Conservation (phyloP, 2,888 invertebrate genomes). For the Disparrhopalites patrizii region DNA sequence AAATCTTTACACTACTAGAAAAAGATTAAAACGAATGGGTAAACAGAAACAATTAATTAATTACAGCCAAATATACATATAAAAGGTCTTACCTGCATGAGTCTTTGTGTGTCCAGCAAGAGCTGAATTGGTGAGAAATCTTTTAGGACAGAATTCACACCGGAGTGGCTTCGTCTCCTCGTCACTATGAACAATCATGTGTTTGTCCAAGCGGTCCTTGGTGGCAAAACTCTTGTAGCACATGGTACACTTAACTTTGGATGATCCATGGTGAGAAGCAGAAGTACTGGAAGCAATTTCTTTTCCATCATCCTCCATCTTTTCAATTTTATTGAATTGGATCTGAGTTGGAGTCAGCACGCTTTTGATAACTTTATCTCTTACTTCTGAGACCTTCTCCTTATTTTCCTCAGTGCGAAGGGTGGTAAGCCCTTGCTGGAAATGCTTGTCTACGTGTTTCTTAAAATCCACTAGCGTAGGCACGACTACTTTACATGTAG, state of each 20-base stretch:
- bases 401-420: no score
- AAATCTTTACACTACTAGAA: not conserved
- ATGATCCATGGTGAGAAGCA: conserved; percentile 23
- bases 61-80: not conserved
- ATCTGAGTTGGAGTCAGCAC: not conserved
- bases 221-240: conserved; percentile 65
- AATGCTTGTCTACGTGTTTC: conserved; percentile 17
- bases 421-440: not conserved
- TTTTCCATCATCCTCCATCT: not conserved
- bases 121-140: conserved; percentile 69
- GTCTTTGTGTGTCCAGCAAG: conserved; percentile 68
- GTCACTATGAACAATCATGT: conserved; percentile 63
- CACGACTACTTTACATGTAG: not conserved
- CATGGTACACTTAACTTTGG: conserved; percentile 60
- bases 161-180: conserved; percentile 67
- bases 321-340: not conserved
- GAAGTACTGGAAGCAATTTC: not conserved
- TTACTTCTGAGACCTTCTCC: not conserved
- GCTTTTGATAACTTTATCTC: no score
- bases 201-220: conserved; percentile 60
- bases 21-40: not conserved
- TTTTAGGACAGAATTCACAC: conserved; percentile 63
- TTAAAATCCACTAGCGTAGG: conserved; percentile 18
- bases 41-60: not conserved
- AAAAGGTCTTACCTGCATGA: conserved; percentile 56